A percentile compares a stretch with the other conserved stretches of the same genome.
Evolutionary conservation across 2,888 invertebrate genomes (phyloP).

Genomic region (Cataglyphis cursor): DNA sequence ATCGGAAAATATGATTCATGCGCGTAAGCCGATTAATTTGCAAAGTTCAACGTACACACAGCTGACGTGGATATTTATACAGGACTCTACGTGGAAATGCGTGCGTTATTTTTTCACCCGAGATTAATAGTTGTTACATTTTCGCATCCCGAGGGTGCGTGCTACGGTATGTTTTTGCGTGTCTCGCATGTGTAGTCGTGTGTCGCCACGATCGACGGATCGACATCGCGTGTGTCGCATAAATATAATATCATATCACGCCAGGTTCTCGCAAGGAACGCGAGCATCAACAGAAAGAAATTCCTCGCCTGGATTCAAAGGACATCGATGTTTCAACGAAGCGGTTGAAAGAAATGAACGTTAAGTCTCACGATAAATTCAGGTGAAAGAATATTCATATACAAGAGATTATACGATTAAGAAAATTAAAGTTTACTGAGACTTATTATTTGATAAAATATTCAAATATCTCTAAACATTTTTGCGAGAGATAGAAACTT

Average conservation of each 20-base stretch:
- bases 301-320: too few species aligned
- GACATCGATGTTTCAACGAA: neutral
- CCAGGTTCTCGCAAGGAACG: neutral
- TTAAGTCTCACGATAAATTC: slow-evolving; percentile 5
- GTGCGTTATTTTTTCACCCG: slow-evolving; percentile 56
- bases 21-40: slow-evolving; percentile 73
- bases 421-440: slow-evolving; percentile 22
- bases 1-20: slow-evolving; percentile 72
- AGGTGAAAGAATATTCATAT: slow-evolving; percentile 15
- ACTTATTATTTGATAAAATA: slow-evolving; percentile 30
- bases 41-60: slow-evolving; percentile 64
- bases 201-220: slow-evolving; percentile 24
- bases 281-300: neutral
- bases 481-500: neutral
- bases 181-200: slow-evolving; percentile 21
- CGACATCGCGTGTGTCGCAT: slow-evolving; percentile 19
- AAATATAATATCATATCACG: slow-evolving; percentile 4
- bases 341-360: neutral
- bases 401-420: slow-evolving; percentile 7
- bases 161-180: slow-evolving; percentile 10
- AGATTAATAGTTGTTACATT: slow-evolving; percentile 66
- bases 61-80: slow-evolving; percentile 62
- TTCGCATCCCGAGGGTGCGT: neutral
- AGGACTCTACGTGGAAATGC: slow-evolving; percentile 53
- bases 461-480: neutral